Evolutionary conservation across 2,888 invertebrate species (phyloP), one percentile per base, ranked within the genome.

Genomic region (Tachina fera): DNA sequence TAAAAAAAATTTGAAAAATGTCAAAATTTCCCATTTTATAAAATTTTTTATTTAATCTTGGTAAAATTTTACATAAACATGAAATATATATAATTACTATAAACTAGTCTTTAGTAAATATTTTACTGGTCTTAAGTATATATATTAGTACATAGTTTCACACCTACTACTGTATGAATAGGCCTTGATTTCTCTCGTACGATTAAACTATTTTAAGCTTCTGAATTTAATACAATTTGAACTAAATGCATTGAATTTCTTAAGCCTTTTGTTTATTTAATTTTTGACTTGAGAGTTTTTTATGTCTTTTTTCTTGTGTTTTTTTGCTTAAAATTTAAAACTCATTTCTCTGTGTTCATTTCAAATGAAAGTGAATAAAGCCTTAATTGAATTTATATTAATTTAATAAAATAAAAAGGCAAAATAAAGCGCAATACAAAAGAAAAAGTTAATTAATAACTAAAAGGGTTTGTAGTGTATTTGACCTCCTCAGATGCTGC

Each of bases 181-280:
- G 31, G 31, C 31, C 31, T 31, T 5, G 31, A 31, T 1, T 31
- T 31, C 5, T 31, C 31, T 31, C 31, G 5, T 31, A 58, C 14
- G 31, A 22, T 6, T 14, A 14, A 58, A 58, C 13, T 11, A 8
- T 47, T 68, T 77, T n/a, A 60, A 49, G 11, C 1, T 3, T 49
- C 77, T 77, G 77, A 41, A 41, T n/a, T 49, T 16, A 47, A n/a
- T 58, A 47, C 43, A 63, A 63, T 41, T 67, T 6, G 31, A 31
- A 31, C 31, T 31, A 31, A 31, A 31, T 6, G 31, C 31, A 19
- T 41, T 16, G 56, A 76, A 47, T 39, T 43, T 45, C 3, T 45
- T 10, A 9, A 43, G 19, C 8, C n/a, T 22, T 53, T 75, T 53
- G 22, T 61, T 49, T 63, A 41, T 16, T 51, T 41, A 11, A 75